Conservation (phyloP, 1,140 invertebrate genomes). For the Parapsyche elsis region DNA sequence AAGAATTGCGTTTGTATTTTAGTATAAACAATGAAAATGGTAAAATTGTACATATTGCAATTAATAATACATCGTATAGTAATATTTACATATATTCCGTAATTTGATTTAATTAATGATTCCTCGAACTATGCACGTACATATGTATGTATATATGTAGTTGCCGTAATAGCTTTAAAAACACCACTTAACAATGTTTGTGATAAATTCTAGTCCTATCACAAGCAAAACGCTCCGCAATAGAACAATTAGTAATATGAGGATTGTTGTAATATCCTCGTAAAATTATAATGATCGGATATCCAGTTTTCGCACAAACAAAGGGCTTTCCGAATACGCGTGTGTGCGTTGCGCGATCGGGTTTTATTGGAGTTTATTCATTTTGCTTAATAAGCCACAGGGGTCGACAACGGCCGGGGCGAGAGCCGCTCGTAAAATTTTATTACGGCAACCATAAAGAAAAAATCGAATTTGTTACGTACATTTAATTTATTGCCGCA, state of each 20-base stretch:
- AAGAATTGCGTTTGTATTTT: no score
- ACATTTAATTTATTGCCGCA: slow-evolving; percentile 5
- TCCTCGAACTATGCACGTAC: not conserved
- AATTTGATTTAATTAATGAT: not conserved
- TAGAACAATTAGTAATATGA: not conserved
- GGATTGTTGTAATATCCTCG: no score
- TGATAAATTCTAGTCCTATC: no score
- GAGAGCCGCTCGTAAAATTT: slow-evolving; percentile 29
- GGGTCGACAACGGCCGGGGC: slow-evolving; percentile 5
- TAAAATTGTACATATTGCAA: no score
- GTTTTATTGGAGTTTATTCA: not conserved
- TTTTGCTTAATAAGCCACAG: slow-evolving; percentile 9
- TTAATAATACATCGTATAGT: not conserved
- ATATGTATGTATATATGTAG: not conserved
- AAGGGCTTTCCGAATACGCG: not conserved
- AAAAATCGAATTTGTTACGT: slow-evolving; percentile 21
- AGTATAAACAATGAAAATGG: no score
- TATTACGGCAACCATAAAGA: slow-evolving; percentile 14
- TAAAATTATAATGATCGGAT: no score
- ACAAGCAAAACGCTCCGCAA: no score
- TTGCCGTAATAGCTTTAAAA: no score
- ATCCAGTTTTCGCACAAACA: not conserved
- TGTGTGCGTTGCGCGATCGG: not conserved
- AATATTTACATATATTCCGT: not conserved
- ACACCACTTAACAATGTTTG: no score